phyloP scores from a whole-genome alignment of 2,113 vertebrate genomes.

The Ceyx cyanopectus region DNA sequence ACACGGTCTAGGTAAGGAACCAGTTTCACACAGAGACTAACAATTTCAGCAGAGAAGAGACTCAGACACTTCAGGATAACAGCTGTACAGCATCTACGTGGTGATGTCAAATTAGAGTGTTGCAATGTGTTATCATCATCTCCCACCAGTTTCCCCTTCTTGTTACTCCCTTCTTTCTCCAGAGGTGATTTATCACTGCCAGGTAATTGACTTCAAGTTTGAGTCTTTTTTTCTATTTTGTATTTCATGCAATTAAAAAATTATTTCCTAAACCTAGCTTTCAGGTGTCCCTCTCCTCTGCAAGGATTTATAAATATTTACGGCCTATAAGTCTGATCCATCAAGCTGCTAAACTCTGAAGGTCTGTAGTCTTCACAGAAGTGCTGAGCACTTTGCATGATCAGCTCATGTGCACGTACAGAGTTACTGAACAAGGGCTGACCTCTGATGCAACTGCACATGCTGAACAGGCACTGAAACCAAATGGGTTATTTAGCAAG shows the following conservation, averaged over 20 bases:
- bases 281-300: background rate
- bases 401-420: background rate
- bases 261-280: background rate
- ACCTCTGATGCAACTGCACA: background rate
- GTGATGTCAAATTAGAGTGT: background rate
- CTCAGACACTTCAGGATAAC: background rate
- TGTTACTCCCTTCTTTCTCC: slow-evolving; percentile 16
- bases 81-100: background rate
- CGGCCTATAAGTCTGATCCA: background rate
- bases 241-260: background rate
- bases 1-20: background rate
- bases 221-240: background rate
- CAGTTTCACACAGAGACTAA: background rate
- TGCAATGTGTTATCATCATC: background rate
- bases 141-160: background rate
- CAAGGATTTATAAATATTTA: background rate
- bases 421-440: background rate
- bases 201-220: background rate
- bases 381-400: background rate
- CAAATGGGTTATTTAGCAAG: background rate
- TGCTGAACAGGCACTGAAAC: background rate
- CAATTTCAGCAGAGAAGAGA: background rate
- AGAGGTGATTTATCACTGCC: slow-evolving; percentile 38
- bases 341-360: background rate
- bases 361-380: background rate